Percentiles rank a stretch among this genome's conserved stretches.
Evolutionary conservation across 2,888 invertebrate genomes (phyloP).

Genomic region (Nemoura dubitans): DNA sequence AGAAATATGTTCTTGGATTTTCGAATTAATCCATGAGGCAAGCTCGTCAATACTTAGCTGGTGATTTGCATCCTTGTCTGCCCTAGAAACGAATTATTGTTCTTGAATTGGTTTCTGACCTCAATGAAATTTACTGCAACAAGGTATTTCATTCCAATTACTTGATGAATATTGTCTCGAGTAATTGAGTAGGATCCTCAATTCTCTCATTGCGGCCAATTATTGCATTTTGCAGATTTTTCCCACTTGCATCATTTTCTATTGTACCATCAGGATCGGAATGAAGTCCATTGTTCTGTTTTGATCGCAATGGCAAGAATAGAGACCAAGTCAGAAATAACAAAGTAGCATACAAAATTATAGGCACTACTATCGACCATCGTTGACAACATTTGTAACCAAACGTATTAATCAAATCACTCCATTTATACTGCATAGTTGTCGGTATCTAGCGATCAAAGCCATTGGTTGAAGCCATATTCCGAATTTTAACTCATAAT

Average conservation of each 20-base stretch:
- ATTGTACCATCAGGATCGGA: slow-evolving; percentile 44
- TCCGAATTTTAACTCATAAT: background rate
- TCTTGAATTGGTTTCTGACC: too few species aligned
- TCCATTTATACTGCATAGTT: slow-evolving; percentile 30
- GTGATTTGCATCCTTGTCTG: slow-evolving; percentile 68
- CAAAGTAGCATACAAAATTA: slow-evolving; percentile 66
- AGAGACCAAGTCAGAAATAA: slow-evolving; percentile 65
- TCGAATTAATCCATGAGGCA: slow-evolving; percentile 71
- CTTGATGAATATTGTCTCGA: slow-evolving; percentile 62
- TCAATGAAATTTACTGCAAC: too few species aligned
- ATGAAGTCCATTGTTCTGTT: slow-evolving; percentile 39
- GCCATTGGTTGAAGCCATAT: background rate
- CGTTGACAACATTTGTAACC: slow-evolving; percentile 54
- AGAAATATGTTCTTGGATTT: slow-evolving; percentile 75
- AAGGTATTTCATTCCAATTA: too few species aligned
- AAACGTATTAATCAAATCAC: slow-evolving; percentile 20
- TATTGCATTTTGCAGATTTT: slow-evolving; percentile 54
- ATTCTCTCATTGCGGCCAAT: slow-evolving; percentile 60
- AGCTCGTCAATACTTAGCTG: slow-evolving; percentile 70
- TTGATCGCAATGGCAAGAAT: slow-evolving; percentile 61
- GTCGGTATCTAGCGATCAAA: background rate
- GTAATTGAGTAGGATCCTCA: slow-evolving; percentile 60
- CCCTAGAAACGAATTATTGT: slow-evolving; percentile 60
- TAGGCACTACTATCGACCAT: slow-evolving; percentile 66
- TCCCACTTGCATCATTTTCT: slow-evolving; percentile 48